A percentile compares a stretch with the other conserved stretches of the same genome.
Conservation (phyloP, 2,888 invertebrate genomes). For the Stictocephala bisonia region DNA sequence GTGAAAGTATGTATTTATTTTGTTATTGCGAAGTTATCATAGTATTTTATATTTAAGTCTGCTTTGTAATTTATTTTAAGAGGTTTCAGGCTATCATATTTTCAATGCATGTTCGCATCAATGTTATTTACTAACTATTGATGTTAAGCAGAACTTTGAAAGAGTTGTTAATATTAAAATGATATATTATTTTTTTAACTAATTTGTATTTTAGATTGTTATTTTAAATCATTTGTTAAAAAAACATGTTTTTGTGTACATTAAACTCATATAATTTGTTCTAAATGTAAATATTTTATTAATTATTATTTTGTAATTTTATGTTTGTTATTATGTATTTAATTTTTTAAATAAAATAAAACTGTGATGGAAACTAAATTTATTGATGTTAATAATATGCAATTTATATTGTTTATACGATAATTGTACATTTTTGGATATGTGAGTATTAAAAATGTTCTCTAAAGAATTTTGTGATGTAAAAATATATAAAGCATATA, state of each 20-base stretch:
- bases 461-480: constrained; percentile 36
- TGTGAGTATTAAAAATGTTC: constrained; percentile 42
- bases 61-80: constrained; percentile 12
- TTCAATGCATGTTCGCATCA: background rate
- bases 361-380: constrained; percentile 46
- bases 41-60: constrained; percentile 5
- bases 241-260: background rate
- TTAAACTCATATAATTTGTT: background rate
- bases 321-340: constrained; percentile 39
- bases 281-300: constrained; percentile 8
- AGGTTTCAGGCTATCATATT: constrained; percentile 5
- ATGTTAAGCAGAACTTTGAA: background rate
- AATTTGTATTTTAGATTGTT: background rate
- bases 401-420: constrained; percentile 47
- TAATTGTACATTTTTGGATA: constrained; percentile 42
- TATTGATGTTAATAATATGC: constrained; percentile 47
- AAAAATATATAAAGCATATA: constrained; percentile 41
- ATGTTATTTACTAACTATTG: background rate
- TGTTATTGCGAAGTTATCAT: constrained; percentile 25
- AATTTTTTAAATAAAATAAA: constrained; percentile 41
- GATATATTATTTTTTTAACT: background rate
- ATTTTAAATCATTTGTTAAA: background rate
- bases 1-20: too few species aligned
- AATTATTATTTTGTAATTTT: constrained; percentile 19
- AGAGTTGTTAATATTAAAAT: background rate